These are phyloP conservation scores for Holothuria scabra DNA, from an alignment of 53 echinoderm and acorn worm genomes.

Conservation along the genomic window DNA sequence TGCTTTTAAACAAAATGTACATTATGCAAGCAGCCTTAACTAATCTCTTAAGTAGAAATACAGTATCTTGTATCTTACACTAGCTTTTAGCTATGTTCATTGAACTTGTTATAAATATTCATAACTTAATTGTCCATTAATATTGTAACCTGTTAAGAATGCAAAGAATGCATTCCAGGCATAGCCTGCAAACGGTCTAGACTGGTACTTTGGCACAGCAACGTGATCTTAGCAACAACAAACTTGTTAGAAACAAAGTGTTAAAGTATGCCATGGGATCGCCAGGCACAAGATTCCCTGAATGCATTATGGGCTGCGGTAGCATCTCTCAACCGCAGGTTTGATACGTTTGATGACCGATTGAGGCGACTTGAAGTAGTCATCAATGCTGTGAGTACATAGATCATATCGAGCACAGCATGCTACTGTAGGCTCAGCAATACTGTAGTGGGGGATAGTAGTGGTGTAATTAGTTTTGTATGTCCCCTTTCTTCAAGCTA, in stretches of 20 bases:
- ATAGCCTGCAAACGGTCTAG: slow-evolving; percentile 3
- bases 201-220: background rate
- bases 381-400: background rate
- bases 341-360: slow-evolving; percentile 64
- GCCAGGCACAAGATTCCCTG: slow-evolving; percentile 69
- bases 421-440: too few species aligned
- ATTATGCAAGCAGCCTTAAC: too few species aligned
- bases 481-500: too few species aligned
- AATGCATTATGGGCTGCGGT: slow-evolving; percentile 79
- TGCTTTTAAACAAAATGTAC: too few species aligned
- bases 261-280: slow-evolving; percentile 56
- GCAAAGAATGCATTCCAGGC: slow-evolving; percentile 27
- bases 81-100: too few species aligned
- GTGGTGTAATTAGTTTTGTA: too few species aligned
- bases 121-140: background rate
- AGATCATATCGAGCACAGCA: too few species aligned
- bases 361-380: slow-evolving; percentile 52
- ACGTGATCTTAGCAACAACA: background rate
- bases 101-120: too few species aligned
- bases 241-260: background rate
- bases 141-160: slow-evolving; percentile 28
- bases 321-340: slow-evolving; percentile 67
- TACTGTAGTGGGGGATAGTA: too few species aligned
- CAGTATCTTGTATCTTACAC: too few species aligned
- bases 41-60: too few species aligned